Percentiles rank a stretch among this genome's conserved stretches.
Evolutionary conservation across 1,140 invertebrate species (phyloP).

Genomic region (Drosophila micromelanica): DNA sequence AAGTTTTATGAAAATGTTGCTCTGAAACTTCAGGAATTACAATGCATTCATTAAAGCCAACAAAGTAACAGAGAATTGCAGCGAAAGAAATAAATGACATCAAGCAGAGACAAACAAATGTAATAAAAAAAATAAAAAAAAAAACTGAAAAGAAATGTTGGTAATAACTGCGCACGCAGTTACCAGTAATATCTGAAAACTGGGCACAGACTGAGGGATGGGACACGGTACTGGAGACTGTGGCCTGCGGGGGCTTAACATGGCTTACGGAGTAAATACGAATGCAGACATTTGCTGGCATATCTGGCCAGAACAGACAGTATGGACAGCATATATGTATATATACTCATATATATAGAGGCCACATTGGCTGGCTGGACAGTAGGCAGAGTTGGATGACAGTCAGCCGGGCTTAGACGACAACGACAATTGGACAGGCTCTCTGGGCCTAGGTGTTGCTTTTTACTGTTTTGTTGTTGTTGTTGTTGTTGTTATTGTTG

Average conservation of each 20-base stretch:
- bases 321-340: not conserved
- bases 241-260: slow-evolving; percentile 19
- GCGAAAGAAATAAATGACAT: slow-evolving; percentile 21
- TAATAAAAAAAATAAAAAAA: slow-evolving; percentile 23
- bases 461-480: slow-evolving; percentile 28
- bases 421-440: slow-evolving; percentile 41
- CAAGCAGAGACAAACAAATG: slow-evolving; percentile 28
- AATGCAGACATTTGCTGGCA: slow-evolving; percentile 41
- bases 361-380: slow-evolving; percentile 32
- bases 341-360: slow-evolving; percentile 20
- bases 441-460: slow-evolving; percentile 44
- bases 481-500: slow-evolving; percentile 13
- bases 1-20: slow-evolving; percentile 23
- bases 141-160: slow-evolving; percentile 38
- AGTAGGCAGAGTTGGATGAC: slow-evolving; percentile 49
- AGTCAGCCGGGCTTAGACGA: slow-evolving; percentile 47
- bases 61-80: slow-evolving; percentile 25
- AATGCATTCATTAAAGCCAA: slow-evolving; percentile 49
- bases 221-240: slow-evolving; percentile 8
- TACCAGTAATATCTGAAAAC: slow-evolving; percentile 28
- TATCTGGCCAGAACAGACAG: slow-evolving; percentile 35
- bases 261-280: slow-evolving; percentile 31
- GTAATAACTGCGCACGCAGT: slow-evolving; percentile 48
- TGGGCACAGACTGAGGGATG: slow-evolving; percentile 12
- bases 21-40: slow-evolving; percentile 30